Conservation (phyloP, 2,888 invertebrate genomes). For the Microchrysa polita region DNA sequence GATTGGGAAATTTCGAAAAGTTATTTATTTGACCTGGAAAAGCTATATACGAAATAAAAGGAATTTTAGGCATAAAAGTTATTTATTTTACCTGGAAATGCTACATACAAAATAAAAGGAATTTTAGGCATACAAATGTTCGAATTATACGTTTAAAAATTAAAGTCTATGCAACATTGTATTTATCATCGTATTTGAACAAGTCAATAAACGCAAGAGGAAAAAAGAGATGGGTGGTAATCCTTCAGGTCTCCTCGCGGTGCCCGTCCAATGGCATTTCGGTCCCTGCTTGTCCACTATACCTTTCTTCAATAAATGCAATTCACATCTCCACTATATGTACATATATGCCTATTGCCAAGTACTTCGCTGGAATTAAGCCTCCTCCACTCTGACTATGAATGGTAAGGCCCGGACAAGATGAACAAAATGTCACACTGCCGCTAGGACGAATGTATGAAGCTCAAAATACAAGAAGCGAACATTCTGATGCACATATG, state of each 20-base stretch:
- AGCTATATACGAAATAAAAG: no score
- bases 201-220: constrained; percentile 38
- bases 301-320: constrained; percentile 28
- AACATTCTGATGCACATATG: constrained; percentile 44
- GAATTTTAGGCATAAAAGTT: no score
- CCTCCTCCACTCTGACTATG: constrained; percentile 25
- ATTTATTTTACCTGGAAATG: no score
- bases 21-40: no score
- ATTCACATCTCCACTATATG: constrained; percentile 27
- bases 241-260: background rate
- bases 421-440: constrained; percentile 32
- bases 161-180: constrained; percentile 22
- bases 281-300: constrained; percentile 14
- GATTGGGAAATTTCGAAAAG: no score
- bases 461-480: constrained; percentile 41
- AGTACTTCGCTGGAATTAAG: constrained; percentile 1
- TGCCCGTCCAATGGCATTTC: constrained; percentile 7
- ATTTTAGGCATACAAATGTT: no score
- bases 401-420: constrained; percentile 39
- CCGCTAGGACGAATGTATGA: constrained; percentile 27
- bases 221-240: constrained; percentile 21
- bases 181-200: constrained; percentile 39
- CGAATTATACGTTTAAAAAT: constrained; percentile 31
- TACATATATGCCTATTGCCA: no score
- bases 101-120: no score